A percentile compares a stretch with the other conserved stretches of the same genome.
These are phyloP conservation scores for Holothuria scabra DNA, from an alignment of 53 echinoderm and acorn worm genomes.

Conservation along the genomic window DNA sequence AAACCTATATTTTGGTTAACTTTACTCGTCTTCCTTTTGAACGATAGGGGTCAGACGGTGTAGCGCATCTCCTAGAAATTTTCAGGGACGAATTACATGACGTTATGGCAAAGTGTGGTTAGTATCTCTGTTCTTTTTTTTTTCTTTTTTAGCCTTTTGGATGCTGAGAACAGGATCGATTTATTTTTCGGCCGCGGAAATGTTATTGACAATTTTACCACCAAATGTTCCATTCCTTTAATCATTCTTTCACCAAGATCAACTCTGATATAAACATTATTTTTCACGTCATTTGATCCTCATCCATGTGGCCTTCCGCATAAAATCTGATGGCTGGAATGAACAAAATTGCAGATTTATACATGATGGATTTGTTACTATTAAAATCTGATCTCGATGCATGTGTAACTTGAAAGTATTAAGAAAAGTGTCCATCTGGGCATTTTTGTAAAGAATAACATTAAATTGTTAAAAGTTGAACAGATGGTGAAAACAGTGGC, in stretches of 20 bases:
- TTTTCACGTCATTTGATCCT: background rate
- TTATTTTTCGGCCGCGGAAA: no score
- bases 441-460: no score
- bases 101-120: constrained; percentile 35
- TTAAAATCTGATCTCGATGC: background rate
- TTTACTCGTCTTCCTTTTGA: background rate
- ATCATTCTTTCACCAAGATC: background rate
- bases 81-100: constrained; percentile 30
- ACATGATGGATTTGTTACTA: no score
- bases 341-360: background rate
- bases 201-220: no score
- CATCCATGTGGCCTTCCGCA: no score
- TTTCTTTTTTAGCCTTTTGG: background rate
- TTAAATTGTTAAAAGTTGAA: no score
- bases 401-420: no score
- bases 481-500: no score
- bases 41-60: constrained; percentile 37
- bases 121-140: background rate
- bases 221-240: no score
- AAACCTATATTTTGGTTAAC: no score
- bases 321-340: background rate
- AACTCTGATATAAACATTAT: background rate
- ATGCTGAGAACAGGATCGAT: no score
- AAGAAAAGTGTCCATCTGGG: no score
- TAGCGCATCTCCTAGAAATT: constrained; percentile 23